These are phyloP conservation scores for Amiota minor DNA, from an alignment of 2,888 invertebrate species.

Conservation along the genomic window DNA sequence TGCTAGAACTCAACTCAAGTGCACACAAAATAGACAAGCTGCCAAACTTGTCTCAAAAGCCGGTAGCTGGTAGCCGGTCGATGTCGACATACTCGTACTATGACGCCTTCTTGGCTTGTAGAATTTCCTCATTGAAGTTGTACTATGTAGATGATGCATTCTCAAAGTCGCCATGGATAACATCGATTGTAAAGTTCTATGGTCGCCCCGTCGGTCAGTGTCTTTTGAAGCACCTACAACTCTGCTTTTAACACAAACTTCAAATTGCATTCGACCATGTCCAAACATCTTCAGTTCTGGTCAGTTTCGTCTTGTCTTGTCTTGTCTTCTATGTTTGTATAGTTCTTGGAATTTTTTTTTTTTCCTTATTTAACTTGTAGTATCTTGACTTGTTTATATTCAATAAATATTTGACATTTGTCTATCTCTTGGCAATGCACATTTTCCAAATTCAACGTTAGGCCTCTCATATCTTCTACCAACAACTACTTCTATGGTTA, in stretches of 20 bases:
- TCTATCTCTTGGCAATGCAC: conserved; percentile 53
- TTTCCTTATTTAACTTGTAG: conserved; percentile 14
- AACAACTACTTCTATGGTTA: neutral
- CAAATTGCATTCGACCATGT: conserved; percentile 57
- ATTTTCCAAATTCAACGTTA: conserved; percentile 46
- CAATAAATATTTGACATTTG: conserved; percentile 68
- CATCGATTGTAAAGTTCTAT: neutral
- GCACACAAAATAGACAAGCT: conserved; percentile 27
- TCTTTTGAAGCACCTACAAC: conserved; percentile 62
- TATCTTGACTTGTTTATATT: conserved; percentile 55
- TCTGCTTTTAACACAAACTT: conserved; percentile 24
- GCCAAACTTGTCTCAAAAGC: conserved; percentile 22
- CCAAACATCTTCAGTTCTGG: conserved; percentile 67
- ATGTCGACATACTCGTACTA: neutral
- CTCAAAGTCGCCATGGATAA: neutral
- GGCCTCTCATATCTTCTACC: conserved; percentile 41
- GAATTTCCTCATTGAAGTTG: neutral
- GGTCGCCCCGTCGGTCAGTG: conserved; percentile 43
- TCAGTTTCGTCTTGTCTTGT: conserved; percentile 54
- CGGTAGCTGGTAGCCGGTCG: neutral
- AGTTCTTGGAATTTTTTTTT: conserved; percentile 48
- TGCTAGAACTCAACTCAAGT: conserved; percentile 15
- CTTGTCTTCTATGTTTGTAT: conserved; percentile 53
- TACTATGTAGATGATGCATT: neutral
- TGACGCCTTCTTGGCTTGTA: neutral